Evolutionary conservation across 2,888 invertebrate species (phyloP).

Genomic region (Monopis laevigella): DNA sequence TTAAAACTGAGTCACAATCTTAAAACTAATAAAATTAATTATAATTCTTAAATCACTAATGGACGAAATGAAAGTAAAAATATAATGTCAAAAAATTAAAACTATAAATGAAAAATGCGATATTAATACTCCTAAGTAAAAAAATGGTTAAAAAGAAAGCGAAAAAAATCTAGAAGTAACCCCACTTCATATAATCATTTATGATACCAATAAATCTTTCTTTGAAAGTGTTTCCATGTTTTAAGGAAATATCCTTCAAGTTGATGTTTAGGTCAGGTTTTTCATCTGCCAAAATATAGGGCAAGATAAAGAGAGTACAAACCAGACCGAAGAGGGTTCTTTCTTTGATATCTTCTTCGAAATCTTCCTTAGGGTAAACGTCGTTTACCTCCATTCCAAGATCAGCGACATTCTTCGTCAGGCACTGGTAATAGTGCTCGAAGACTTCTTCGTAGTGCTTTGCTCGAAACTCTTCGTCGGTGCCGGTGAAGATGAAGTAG

Average conservation of each 20-base stretch:
- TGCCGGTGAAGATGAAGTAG: constrained; percentile 15
- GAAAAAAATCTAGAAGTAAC: constrained; percentile 6
- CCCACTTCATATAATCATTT: constrained; percentile 14
- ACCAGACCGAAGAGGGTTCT: constrained; percentile 10
- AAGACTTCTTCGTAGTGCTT: constrained; percentile 11
- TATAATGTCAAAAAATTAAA: no score
- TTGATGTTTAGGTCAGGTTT: constrained; percentile 14
- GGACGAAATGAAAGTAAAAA: no score
- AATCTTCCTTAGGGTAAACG: constrained; percentile 13
- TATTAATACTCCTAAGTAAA: no score
- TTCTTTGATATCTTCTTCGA: constrained; percentile 13
- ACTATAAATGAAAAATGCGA: no score
- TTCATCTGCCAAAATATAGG: constrained; percentile 13
- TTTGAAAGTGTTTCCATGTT: constrained; percentile 9
- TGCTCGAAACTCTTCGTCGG: constrained; percentile 12
- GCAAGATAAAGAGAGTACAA: constrained; percentile 12
- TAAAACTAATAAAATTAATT: no score
- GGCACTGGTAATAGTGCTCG: constrained; percentile 11
- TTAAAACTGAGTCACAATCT: no score
- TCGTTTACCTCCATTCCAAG: constrained; percentile 3
- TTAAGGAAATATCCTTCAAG: constrained; percentile 5
- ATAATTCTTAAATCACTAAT: no score
- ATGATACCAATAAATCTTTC: constrained; percentile 14
- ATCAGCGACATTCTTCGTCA: not conserved
- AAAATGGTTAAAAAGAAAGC: no score